phyloP scores from a whole-genome alignment of 2,888 invertebrate genomes.

The Camponotus fellah region DNA sequence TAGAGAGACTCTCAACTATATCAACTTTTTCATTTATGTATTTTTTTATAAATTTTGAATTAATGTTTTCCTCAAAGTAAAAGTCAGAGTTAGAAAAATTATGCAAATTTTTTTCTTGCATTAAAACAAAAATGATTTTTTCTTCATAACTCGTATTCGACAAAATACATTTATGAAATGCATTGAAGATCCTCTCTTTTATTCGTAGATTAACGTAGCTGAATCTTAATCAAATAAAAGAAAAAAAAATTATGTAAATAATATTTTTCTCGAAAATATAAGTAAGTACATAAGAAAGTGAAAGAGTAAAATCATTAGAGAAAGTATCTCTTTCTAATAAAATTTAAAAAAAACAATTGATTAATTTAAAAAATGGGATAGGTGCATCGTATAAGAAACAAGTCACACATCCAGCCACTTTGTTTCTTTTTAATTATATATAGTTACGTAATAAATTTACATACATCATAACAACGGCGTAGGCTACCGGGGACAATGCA shows the following conservation, averaged over 20 bases:
- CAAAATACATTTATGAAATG: not conserved
- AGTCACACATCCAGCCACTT: slow-evolving; percentile 65
- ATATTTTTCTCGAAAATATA: not conserved
- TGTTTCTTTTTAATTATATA: slow-evolving; percentile 65
- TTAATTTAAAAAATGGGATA: not conserved
- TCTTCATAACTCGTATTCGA: not conserved
- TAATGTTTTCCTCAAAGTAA: not conserved
- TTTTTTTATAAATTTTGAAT: not conserved
- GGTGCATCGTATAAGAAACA: slow-evolving; percentile 7
- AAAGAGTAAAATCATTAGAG: not conserved
- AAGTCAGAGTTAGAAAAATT: not conserved
- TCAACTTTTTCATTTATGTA: not conserved
- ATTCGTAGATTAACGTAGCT: not conserved
- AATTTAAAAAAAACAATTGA: not conserved
- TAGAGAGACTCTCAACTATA: too few species aligned
- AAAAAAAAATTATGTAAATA: not conserved
- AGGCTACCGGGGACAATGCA: slow-evolving; percentile 48
- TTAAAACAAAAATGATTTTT: not conserved
- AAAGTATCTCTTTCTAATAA: not conserved
- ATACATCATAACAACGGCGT: slow-evolving; percentile 66
- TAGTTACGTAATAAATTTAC: slow-evolving; percentile 72
- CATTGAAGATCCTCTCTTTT: not conserved
- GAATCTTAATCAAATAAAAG: not conserved
- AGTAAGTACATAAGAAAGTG: not conserved
- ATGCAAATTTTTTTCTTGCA: not conserved